These are phyloP conservation scores for Cosmopolites sordidus DNA, from an alignment of 2,888 invertebrate species.

Conservation along the genomic window DNA sequence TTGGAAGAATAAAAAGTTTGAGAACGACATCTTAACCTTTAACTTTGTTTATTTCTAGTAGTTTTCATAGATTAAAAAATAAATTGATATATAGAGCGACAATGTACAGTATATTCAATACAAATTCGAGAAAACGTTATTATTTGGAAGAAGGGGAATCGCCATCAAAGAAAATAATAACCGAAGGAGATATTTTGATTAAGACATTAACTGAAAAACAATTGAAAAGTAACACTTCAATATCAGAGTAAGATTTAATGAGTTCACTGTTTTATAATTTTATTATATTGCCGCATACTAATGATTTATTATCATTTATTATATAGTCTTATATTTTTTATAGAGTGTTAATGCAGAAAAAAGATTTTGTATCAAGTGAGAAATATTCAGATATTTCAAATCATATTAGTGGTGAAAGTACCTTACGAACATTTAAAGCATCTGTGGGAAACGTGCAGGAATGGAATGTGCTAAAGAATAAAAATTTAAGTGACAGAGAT, in stretches of 20 bases:
- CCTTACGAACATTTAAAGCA: slow-evolving; percentile 48
- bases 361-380: slow-evolving; percentile 14
- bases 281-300: not conserved
- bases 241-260: slow-evolving; percentile 37
- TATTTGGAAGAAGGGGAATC: slow-evolving; percentile 33
- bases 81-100: too few species aligned
- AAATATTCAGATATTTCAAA: slow-evolving; percentile 7
- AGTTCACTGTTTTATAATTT: not conserved
- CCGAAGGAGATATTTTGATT: slow-evolving; percentile 42
- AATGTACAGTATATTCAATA: slow-evolving; percentile 23
- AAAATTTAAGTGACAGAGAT: slow-evolving; percentile 52
- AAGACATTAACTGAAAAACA: slow-evolving; percentile 44
- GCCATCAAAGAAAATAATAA: slow-evolving; percentile 38
- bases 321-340: too few species aligned
- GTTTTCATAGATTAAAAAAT: too few species aligned
- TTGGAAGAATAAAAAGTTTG: too few species aligned
- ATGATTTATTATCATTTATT: too few species aligned
- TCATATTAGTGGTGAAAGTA: slow-evolving; percentile 19
- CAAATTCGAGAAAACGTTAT: slow-evolving; percentile 8
- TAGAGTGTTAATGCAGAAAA: slow-evolving; percentile 13
- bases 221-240: slow-evolving; percentile 35
- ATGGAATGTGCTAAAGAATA: slow-evolving; percentile 50
- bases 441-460: slow-evolving; percentile 46
- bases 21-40: too few species aligned
- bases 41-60: too few species aligned